Percentiles rank a stretch among this genome's conserved stretches.
These are phyloP conservation scores for Lycocorax pyrrhopterus DNA, from an alignment of 2,113 vertebrate species.

Conservation along the genomic window DNA sequence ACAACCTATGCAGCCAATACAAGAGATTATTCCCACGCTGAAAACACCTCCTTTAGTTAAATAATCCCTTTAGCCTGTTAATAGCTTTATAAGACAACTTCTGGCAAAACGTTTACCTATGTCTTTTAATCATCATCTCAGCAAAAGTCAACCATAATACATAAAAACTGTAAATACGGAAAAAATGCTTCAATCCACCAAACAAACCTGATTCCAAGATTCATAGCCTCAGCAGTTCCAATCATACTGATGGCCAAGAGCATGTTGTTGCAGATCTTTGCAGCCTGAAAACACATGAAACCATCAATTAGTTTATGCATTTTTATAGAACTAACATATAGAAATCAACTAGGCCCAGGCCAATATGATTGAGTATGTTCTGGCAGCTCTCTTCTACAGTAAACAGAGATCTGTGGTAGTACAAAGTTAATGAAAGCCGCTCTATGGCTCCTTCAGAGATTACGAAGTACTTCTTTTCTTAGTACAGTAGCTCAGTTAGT, in stretches of 20 bases:
- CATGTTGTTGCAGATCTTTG: constrained; percentile 99
- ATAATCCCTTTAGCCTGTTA: constrained; percentile 28
- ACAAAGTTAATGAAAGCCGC: not conserved
- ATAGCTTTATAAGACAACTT: not conserved
- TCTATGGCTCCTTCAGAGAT: not conserved
- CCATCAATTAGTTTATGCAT: not conserved
- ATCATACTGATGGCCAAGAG: constrained; percentile 97
- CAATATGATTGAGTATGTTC: not conserved
- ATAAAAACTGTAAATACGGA: constrained; percentile 5
- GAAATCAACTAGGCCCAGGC: not conserved
- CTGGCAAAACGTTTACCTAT: not conserved
- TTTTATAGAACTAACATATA: not conserved
- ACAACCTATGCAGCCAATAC: not conserved
- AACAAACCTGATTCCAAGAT: constrained; percentile 95
- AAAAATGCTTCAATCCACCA: not conserved
- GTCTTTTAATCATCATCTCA: not conserved
- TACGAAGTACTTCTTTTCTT: not conserved
- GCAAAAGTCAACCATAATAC: not conserved
- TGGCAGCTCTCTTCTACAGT: not conserved
- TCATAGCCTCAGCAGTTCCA: constrained; percentile 96
- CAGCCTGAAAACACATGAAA: constrained; percentile 80
- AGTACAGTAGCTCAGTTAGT: not conserved
- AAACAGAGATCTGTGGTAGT: not conserved
- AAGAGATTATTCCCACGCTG: constrained; percentile 1
- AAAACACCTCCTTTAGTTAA: not conserved